phyloP scores from a whole-genome alignment of 2,113 vertebrate genomes.

The zebrafish (Danio rerio) region DNA sequence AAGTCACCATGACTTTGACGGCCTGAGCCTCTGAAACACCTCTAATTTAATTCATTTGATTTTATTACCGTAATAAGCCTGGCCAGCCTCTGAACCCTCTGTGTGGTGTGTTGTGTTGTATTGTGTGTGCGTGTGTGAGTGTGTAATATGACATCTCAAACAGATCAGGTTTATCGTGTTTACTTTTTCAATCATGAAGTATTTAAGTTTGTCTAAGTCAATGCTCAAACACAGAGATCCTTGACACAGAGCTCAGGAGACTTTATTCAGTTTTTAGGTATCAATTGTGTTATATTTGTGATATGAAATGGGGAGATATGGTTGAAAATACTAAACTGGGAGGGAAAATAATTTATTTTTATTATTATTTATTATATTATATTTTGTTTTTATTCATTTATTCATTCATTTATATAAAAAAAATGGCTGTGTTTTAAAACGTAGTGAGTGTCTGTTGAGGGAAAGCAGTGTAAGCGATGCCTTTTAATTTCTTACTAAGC shows the following conservation, averaged over 20 bases:
- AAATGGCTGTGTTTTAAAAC: too few species aligned
- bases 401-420: too few species aligned
- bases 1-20: slow-evolving; percentile 55
- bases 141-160: not conserved
- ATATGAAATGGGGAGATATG: too few species aligned
- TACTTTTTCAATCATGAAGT: slow-evolving; percentile 6
- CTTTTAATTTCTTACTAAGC: too few species aligned
- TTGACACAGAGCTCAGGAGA: not conserved
- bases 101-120: not conserved
- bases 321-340: too few species aligned
- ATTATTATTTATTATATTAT: too few species aligned
- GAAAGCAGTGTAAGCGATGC: too few species aligned
- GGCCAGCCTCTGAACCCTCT: slow-evolving; percentile 42
- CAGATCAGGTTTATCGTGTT: not conserved
- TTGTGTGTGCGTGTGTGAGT: not conserved
- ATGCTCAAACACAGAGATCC: not conserved
- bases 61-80: slow-evolving; percentile 53
- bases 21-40: slow-evolving; percentile 31
- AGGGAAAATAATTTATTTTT: too few species aligned
- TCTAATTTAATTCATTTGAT: slow-evolving; percentile 55
- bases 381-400: too few species aligned
- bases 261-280: not conserved
- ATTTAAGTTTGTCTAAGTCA: slow-evolving; percentile 12
- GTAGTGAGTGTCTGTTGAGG: too few species aligned
- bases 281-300: not conserved